Evolutionary conservation across 2,888 invertebrate species (phyloP), one percentile per base, ranked within the genome.

Genomic region (Lithophane leautieri): DNA sequence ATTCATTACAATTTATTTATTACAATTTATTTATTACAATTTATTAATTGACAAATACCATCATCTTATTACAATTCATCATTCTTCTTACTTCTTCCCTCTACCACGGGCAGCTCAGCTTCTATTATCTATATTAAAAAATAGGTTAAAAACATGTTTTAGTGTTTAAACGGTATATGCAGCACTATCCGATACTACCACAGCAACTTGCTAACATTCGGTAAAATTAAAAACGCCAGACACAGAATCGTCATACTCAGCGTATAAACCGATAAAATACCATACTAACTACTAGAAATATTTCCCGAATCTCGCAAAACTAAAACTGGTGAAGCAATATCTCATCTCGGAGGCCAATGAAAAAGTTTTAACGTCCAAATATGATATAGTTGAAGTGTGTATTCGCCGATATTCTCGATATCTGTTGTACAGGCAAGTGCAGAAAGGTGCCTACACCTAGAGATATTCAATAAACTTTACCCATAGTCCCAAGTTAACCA

Each of bases 281-380:
- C 52, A 52, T 54, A 16, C 77, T 86, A 88, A 87, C 60, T 66
- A 66, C 62, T 66, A 22, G n/a, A 70, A 87, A 80, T 85, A 86
- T 81, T 83, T 85, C 66, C 71, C 60, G 67, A 90, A 91, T 88
- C 89, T 89, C 87, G 83, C 87, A 69, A 86, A 92, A 90, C 87
- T 91, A 89, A 87, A 91, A 86, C 79, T 83, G 83, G 61, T 81
- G 81, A 83, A 71, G 86, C 89, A 80, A 89, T 93, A 91, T 93
- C 90, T 92, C 92, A 92, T 91, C 84, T 80, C 86, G 81, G 86
- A 89, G 88, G 91, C 92, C 93, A 93, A 92, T 94, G 94, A 94
- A 93, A 93, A 94, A 94, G 92, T 94, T 94, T 92, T 91, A 91
- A 94, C 88, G 91, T 91, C 89, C 88, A 84, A 88, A 90, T 90